A percentile compares a stretch with the other conserved stretches of the same genome.
Evolutionary conservation across 1,140 invertebrate species (phyloP).

Genomic region (Nephila pilipes): DNA sequence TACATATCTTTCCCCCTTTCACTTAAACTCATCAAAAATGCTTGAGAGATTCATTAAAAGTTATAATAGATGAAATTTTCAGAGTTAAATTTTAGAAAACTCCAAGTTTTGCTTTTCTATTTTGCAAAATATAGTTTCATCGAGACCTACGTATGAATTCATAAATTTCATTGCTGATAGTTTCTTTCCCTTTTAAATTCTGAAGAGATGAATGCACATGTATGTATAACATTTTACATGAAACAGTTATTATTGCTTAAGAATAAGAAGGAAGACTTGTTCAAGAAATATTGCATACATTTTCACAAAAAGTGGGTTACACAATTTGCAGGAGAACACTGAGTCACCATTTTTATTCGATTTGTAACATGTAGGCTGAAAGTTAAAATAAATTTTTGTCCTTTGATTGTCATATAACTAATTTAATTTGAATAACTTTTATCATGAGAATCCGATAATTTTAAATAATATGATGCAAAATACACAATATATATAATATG

Average conservation of each 20-base stretch:
- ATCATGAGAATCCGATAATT: neutral
- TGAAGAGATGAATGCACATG: constrained; percentile 24
- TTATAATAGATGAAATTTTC: too few relatives aligned
- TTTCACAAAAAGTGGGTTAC: constrained; percentile 6
- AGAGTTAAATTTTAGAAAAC: neutral
- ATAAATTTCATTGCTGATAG: neutral
- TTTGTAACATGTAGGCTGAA: neutral
- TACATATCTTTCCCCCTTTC: too few relatives aligned
- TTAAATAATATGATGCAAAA: neutral
- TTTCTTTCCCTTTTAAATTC: neutral
- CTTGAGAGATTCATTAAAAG: too few relatives aligned
- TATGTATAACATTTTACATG: constrained; percentile 38
- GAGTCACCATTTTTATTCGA: constrained; percentile 8
- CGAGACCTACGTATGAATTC: neutral
- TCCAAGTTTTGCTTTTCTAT: neutral
- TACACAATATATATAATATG: neutral
- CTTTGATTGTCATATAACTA: neutral
- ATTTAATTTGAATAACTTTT: neutral
- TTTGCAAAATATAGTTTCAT: neutral
- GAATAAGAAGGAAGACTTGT: constrained; percentile 57
- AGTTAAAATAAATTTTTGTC: neutral
- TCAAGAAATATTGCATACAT: constrained; percentile 50
- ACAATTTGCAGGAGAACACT: constrained; percentile 36
- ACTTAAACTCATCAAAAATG: too few relatives aligned
- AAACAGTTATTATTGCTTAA: constrained; percentile 66